phyloP scores from a whole-genome alignment of 2,888 invertebrate species.

The Syrphus vitripennis region DNA sequence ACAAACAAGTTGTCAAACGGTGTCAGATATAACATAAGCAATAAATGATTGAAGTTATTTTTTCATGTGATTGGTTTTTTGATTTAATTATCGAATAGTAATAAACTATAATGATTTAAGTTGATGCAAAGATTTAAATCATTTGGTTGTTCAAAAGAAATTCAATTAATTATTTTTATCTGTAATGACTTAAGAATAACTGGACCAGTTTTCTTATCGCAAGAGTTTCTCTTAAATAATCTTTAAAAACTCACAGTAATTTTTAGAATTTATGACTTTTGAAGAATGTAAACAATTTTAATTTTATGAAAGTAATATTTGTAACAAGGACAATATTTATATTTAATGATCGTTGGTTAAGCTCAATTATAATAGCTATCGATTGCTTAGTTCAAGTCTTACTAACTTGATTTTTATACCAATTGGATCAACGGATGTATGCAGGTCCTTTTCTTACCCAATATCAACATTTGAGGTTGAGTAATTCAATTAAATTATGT shows the following conservation, averaged over 20 bases:
- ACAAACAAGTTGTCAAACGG: constrained; percentile 1
- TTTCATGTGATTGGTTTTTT: neutral
- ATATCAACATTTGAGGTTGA: too few species aligned
- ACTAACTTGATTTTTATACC: too few species aligned
- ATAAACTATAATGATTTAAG: neutral
- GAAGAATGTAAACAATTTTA: neutral
- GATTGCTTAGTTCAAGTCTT: too few species aligned
- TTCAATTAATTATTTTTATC: neutral
- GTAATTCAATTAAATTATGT: too few species aligned
- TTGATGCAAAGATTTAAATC: neutral
- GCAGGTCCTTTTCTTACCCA: too few species aligned
- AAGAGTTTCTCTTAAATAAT: neutral
- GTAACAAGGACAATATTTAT: too few species aligned
- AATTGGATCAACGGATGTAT: too few species aligned
- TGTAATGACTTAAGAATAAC: neutral
- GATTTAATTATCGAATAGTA: neutral
- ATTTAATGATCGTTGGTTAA: too few species aligned
- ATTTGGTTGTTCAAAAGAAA: neutral
- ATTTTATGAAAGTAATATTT: too few species aligned
- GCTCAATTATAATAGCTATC: too few species aligned
- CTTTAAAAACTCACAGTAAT: neutral
- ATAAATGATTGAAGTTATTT: neutral
- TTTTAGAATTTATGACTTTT: neutral
- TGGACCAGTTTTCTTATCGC: neutral
- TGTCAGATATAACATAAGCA: neutral